Evolutionary conservation across 2,113 vertebrate genomes (phyloP), one percentile per base, ranked within the genome.

Genomic region (Macaca fascicularis): DNA sequence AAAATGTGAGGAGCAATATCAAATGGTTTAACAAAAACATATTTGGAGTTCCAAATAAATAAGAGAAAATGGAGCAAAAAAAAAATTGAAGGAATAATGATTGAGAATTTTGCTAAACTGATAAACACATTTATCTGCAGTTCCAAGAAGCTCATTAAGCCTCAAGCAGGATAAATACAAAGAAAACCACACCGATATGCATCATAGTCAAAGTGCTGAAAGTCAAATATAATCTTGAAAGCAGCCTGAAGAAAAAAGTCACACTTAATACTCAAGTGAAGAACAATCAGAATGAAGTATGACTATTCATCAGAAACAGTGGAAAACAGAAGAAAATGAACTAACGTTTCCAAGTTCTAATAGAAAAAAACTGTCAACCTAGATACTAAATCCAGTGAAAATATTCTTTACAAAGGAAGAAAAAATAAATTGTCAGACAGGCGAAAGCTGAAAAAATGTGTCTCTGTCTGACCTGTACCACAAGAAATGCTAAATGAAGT

Each of bases 321-420:
- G 50, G n/a, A 78, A 23, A 81, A 90, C 7, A 90, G n/a, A 59
- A 87, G 40, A 87, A 90, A 97, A 92, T 69, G 38, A 38, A 97
- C 89, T 32, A 55, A 74, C 13, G 69, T 89, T 79, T 89, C 80
- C 74, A 96, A 94, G 32, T 69, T 96, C 55, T 82, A 48, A 82
- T 87, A 90, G 80, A 90, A 95, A 95, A 95, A 93, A 93, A 69
- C 67, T 88, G 57, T 93, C 96, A 96, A 84, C 79, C 40, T 80
- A 79, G 12, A 81, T 92, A 89, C 40, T 94, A 78, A 85, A 92
- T 94, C 72, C 72, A 89, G 35, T 89, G 64, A 80, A 92, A 96
- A 92, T 94, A 92, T 50, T 43, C 72, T 89, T 92, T 92, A 69
- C 79, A 55, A 89, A 94, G 27, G 17, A 43, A 80, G 9, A 38